These are phyloP conservation scores for Cephus runcator DNA, from an alignment of 2,888 invertebrate genomes.

Conservation along the genomic window DNA sequence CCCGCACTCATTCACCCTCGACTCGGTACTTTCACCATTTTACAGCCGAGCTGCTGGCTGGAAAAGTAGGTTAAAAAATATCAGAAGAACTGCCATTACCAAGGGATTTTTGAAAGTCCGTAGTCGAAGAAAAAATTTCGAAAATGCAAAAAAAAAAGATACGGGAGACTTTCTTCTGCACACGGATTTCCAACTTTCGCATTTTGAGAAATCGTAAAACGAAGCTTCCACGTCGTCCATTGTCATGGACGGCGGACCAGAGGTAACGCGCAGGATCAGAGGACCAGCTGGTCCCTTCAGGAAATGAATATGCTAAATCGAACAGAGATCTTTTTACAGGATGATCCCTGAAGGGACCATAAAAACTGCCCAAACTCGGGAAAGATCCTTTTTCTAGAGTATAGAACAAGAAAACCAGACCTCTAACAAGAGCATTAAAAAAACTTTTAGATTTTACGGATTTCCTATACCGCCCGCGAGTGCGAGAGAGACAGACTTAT, in stretches of 20 bases:
- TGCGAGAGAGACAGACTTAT: not conserved
- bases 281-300: not conserved
- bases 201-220: not conserved
- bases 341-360: not conserved
- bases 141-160: not conserved
- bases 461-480: not conserved
- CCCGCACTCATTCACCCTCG: not conserved
- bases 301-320: not conserved
- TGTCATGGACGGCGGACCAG: not conserved
- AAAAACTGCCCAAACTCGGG: not conserved
- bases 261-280: not conserved
- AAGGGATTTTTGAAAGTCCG: not conserved
- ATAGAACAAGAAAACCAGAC: not conserved
- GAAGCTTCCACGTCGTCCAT: not conserved
- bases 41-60: not conserved
- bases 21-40: not conserved
- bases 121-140: not conserved
- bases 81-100: not conserved
- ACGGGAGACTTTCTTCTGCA: not conserved
- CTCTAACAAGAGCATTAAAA: not conserved
- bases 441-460: not conserved
- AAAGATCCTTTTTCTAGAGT: not conserved
- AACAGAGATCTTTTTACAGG: not conserved
- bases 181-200: not conserved
- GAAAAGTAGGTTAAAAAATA: conserved; percentile 2